phyloP scores from a whole-genome alignment of 2,113 vertebrate genomes.

The Eonycteris spelaea region DNA sequence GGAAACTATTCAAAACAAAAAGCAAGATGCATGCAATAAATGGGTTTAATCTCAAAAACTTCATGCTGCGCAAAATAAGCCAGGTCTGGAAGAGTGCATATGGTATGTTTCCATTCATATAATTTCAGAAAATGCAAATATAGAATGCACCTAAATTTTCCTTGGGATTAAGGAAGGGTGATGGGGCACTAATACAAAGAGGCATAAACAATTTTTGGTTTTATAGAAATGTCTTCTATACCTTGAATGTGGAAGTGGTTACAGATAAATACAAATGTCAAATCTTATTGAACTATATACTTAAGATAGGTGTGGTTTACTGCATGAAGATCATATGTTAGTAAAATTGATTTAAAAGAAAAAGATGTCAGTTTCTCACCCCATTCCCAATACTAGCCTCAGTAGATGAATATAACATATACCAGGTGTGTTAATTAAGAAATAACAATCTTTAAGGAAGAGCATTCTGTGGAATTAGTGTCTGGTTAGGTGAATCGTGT shows the following conservation, averaged over 20 bases:
- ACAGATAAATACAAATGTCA: not conserved
- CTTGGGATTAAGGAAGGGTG: not conserved
- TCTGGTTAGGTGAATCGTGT: conserved; percentile 30
- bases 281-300: not conserved
- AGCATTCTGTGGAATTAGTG: conserved; percentile 53
- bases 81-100: not conserved
- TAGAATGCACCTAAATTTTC: not conserved
- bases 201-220: not conserved
- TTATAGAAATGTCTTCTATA: not conserved
- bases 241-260: not conserved
- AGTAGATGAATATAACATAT: conserved; percentile 20
- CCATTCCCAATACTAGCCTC: not conserved
- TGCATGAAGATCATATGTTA: not conserved
- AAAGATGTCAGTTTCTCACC: not conserved
- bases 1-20: not conserved
- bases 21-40: not conserved
- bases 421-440: conserved; percentile 55
- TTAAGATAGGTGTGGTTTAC: not conserved
- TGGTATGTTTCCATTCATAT: not conserved
- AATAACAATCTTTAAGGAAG: conserved; percentile 55
- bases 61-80: not conserved
- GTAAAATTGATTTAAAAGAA: not conserved
- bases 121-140: not conserved
- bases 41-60: not conserved
- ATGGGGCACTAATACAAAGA: not conserved